Evolutionary conservation across 2,113 vertebrate genomes (phyloP), one percentile per base, ranked within the genome.

Genomic region (Delphinus delphis): DNA sequence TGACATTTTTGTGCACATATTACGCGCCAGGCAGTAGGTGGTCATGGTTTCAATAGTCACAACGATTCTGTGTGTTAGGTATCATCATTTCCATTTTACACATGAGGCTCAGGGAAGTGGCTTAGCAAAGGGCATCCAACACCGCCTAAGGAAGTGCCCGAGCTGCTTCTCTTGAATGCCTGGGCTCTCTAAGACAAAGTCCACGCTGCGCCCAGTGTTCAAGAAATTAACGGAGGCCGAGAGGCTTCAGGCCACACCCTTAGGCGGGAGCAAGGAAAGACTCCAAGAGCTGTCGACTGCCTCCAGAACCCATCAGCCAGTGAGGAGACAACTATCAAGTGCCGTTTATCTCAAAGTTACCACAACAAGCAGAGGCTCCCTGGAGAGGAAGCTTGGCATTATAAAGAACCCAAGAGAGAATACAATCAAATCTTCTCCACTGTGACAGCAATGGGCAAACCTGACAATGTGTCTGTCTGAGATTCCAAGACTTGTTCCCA

Each of bases 311-410:
- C 13, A 60, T 53, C 44, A 91, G 63, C 36, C 62, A 84, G 21
- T 36, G 44, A 94, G 20, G 26, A 92, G n/a, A 80, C 11, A 21
- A 89, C 62, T 13, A 41, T 47, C 25, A 96, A 96, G 58, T 47
- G 50, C 15, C 91, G 89, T 82, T 96, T 93, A 89, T 76, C 33
- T 84, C 74, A 77, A 85, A 87, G 84, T 87, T 87, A 89, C 53
- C 53, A 53, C 80, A 77, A 53, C 31, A 53, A 80, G 79, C 21
- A 33, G 25, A 3, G 25, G 7, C 25, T 87, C 50, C 81, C 71
- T 60, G 12, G 67, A 88, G 65, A 88, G 74, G 73, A 96, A 70
- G n/a, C 13, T 28, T 88, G 84, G 60, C 36, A 33, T 88, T 41
- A 90, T 33, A 93, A 89, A 79, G 41, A 79, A 55, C 55, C 76